A percentile compares a stretch with the other conserved stretches of the same genome.
Evolutionary conservation across 2,888 invertebrate species (phyloP).

Genomic region (Paralinhomoeus sp.): DNA sequence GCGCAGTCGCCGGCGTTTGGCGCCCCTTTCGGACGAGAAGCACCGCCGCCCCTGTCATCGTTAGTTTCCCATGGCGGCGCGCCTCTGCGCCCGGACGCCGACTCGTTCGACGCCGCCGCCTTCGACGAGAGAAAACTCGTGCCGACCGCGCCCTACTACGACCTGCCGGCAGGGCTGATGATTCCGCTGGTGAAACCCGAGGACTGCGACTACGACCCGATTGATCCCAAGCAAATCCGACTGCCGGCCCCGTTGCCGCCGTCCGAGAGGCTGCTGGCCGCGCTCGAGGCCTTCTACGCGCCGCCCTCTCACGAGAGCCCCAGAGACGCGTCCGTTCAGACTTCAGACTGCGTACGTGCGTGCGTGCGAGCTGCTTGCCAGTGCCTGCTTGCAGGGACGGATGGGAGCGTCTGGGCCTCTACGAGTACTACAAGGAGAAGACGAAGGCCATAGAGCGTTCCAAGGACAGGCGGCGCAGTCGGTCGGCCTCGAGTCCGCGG

Average conservation of each 20-base stretch:
- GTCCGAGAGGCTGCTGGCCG: constrained; percentile 66
- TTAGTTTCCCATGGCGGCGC: no score
- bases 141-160: constrained; percentile 80
- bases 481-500: no score
- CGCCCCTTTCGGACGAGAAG: no score
- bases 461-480: neutral
- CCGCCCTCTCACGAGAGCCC: constrained; percentile 73
- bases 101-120: no score
- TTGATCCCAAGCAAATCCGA: constrained; percentile 68
- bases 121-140: constrained; percentile 36
- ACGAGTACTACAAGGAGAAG: constrained; percentile 92
- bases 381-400: constrained; percentile 41
- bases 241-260: constrained; percentile 86
- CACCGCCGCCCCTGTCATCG: no score
- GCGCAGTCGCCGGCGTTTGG: no score
- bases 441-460: constrained; percentile 29
- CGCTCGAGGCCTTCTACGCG: constrained; percentile 85
- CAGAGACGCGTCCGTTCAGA: constrained; percentile 39
- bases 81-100: no score
- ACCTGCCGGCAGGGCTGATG: constrained; percentile 88
- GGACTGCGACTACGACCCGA: constrained; percentile 62
- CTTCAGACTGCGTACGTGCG: neutral
- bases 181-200: constrained; percentile 83
- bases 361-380: neutral
- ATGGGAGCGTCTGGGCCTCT: constrained; percentile 89